phyloP scores from a whole-genome alignment of 2,113 vertebrate species.

The Melanerpes formicivorus region DNA sequence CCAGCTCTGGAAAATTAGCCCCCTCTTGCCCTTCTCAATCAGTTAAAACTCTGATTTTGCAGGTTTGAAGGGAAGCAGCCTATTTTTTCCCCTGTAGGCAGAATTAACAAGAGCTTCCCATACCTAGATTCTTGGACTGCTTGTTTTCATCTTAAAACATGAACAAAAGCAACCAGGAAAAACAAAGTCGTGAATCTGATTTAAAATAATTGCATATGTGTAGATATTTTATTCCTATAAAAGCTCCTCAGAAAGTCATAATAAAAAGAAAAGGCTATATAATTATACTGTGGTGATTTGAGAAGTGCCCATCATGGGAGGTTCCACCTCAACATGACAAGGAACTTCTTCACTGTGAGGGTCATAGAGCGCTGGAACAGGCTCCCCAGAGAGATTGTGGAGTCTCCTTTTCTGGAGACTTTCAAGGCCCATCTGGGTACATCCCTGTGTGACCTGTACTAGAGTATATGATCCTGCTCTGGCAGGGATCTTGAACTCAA shows the following conservation, averaged over 20 bases:
- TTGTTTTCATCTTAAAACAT: conserved; percentile 61
- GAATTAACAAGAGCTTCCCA: conserved; percentile 19
- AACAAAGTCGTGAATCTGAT: background rate
- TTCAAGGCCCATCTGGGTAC: no score
- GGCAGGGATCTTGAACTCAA: no score
- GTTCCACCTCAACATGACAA: no score
- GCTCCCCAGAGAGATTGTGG: no score
- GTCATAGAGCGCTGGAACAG: no score
- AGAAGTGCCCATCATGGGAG: background rate
- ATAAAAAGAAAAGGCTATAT: background rate
- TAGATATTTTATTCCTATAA: background rate
- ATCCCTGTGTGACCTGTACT: no score
- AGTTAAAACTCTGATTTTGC: background rate
- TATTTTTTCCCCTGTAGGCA: background rate
- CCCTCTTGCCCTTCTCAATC: background rate
- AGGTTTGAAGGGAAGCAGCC: background rate
- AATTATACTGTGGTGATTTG: background rate
- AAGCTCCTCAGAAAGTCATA: background rate
- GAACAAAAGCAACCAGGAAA: background rate
- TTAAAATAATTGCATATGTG: conserved; percentile 11
- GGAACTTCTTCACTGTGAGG: no score
- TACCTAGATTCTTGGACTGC: conserved; percentile 21
- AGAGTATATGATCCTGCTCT: no score
- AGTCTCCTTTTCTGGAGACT: no score
- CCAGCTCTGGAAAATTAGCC: background rate